Percentiles rank a stretch among this genome's conserved stretches.
These are phyloP conservation scores for Chauna torquata DNA, from an alignment of 2,113 vertebrate species.

Conservation along the genomic window DNA sequence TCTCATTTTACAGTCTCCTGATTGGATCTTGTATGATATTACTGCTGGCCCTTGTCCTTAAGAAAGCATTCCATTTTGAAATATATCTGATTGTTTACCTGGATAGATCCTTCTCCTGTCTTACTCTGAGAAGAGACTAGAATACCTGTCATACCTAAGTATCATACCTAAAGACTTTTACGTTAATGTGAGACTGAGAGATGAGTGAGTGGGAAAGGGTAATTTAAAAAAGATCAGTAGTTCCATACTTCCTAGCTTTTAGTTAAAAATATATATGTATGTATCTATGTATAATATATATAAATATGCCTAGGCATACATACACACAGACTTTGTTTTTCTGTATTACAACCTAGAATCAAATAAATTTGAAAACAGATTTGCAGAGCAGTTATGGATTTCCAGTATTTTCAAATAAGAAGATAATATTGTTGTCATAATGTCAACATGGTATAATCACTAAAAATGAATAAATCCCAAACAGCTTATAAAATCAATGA, in stretches of 20 bases:
- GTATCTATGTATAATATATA: not conserved
- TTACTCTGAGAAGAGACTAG: not conserved
- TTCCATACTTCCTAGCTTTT: not conserved
- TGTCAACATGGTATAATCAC: not conserved
- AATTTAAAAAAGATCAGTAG: not conserved
- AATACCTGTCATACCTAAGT: too few relatives aligned
- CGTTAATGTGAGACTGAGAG: not conserved
- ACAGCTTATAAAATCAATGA: not conserved
- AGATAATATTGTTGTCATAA: not conserved
- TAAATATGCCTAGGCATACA: not conserved
- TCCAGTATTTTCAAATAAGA: not conserved
- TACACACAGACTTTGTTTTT: not conserved
- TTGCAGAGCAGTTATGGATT: not conserved
- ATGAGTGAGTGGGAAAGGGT: not conserved
- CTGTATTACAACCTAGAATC: not conserved
- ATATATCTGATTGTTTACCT: not conserved
- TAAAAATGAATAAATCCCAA: not conserved
- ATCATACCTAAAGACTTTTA: not conserved
- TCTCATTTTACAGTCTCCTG: not conserved
- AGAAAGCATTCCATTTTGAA: not conserved
- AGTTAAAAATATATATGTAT: not conserved
- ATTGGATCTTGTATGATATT: not conserved
- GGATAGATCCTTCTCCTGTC: not conserved
- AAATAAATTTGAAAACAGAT: not conserved
- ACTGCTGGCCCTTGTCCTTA: not conserved